Base-by-base conservation (phyloP, 1,140 invertebrate species). In the Thereuonema tuberculata region DNA sequence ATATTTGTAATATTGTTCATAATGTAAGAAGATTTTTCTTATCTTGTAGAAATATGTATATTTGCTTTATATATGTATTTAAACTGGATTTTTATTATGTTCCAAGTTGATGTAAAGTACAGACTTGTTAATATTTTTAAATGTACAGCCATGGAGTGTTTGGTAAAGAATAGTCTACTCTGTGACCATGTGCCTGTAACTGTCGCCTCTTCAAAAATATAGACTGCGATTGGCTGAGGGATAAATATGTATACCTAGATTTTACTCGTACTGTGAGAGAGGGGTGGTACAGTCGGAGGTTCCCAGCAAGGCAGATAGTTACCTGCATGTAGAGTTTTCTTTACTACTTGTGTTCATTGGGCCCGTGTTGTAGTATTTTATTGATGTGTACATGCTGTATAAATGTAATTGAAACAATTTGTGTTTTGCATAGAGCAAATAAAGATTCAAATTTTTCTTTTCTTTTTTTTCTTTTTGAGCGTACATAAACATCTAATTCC, bases 381-480 rank as follows among this genome's bases (percentile, higher is more conserved):
- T 55, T 55, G 53, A 55, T 58, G 56, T 58, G 37, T 58, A 58
- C 37, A 58, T 58, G 56, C 56, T 58, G 56, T 58, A 58, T 58
- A 58, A 58, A 58, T 58, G 56, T 58, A 58, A 15, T n/a, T n/a
- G 24, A 58, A 55, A 14, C 3, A 46, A 50, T 50, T 9, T 50
- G 56, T 58, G 5, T 58, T 58, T 58, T 58, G 12, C 56, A 58
- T 58, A 58, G 56, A 58, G 50, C 50, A 58, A n/a, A n/a, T n/a
- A 58, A 58, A 29, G 56, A 21, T 58, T 9, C 5, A 37, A 55
- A 55, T 55, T 55, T 55, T 55, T 55, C 53, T 26, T 14, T 29
- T 14, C 31, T 9, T 37, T 17, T 37, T 37, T 37, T 37, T 37
- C 17, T 17, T 37, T 37, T 37, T 37, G n/a, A n/a, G n/a, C n/a